Conservation (phyloP, 2,797 vertebrate genomes). For the Melanotaenia pygmaea region DNA sequence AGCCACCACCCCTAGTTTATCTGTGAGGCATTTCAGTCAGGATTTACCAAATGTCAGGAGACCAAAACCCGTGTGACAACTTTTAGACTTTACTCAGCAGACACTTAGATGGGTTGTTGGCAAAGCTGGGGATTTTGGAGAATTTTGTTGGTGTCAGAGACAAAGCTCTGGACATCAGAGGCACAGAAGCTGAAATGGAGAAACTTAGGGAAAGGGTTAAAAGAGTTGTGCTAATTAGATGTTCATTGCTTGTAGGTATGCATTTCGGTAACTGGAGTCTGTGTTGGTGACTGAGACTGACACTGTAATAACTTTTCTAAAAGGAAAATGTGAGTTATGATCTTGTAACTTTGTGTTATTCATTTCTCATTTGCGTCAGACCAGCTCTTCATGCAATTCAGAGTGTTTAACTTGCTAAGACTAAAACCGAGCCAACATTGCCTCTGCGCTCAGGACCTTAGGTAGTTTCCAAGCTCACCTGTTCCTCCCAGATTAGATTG, state of each 20-base stretch:
- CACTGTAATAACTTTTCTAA: neutral
- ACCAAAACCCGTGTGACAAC: slow-evolving; percentile 57
- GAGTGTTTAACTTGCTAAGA: slow-evolving; percentile 8
- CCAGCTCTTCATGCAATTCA: slow-evolving; percentile 5
- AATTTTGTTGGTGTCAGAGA: slow-evolving; percentile 36
- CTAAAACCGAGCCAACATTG: neutral
- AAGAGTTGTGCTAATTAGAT: slow-evolving; percentile 31
- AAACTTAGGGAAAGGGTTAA: slow-evolving; percentile 1
- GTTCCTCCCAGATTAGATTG: neutral
- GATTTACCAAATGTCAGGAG: slow-evolving; percentile 61
- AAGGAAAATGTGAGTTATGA: slow-evolving; percentile 11
- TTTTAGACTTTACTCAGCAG: slow-evolving; percentile 38
- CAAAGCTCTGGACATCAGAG: slow-evolving; percentile 19
- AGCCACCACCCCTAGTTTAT: slow-evolving; percentile 40
- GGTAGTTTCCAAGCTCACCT: neutral
- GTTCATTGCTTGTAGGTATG: slow-evolving; percentile 15
- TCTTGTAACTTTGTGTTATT: slow-evolving; percentile 14
- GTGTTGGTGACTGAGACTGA: slow-evolving; percentile 6
- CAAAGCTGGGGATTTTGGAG: slow-evolving; percentile 33
- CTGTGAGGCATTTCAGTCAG: slow-evolving; percentile 55
- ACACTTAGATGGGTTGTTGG: slow-evolving; percentile 33
- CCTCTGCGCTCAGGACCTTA: neutral
- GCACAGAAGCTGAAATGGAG: slow-evolving; percentile 11
- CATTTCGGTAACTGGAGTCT: slow-evolving; percentile 15
- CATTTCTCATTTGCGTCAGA: slow-evolving; percentile 17